Evolutionary conservation across 2,797 vertebrate genomes (phyloP), one percentile per base, ranked within the genome.

Genomic region (Triplophysa bombifrons): DNA sequence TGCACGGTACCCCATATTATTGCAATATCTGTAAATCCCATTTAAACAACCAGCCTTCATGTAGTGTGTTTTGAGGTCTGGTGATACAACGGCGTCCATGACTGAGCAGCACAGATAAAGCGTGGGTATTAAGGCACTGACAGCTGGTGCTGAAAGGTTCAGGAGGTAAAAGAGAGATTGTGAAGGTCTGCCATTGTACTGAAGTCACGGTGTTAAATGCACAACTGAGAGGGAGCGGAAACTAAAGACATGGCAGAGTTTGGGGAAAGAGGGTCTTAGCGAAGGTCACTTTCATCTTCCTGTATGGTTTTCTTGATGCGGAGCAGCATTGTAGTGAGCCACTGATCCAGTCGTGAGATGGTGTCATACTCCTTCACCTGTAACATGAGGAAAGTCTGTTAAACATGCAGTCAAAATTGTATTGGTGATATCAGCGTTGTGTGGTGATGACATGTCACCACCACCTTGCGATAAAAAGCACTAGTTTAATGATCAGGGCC

Each of bases 241-340:
- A 50, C 14, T 10, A 56, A 48, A 41, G 41, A 16, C 41, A 41
- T 13, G 12, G 9, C 6, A 19, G 13, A 12, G 14, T 19, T 5
- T 13, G 65, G 22, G 19, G 22, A 13, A 55, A 20, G 25, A 48
- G 12, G 34, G 19, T 19, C 1, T 92, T 95, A 98, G 85, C 96
- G 94, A 14, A 98, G 92, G 85, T 97, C 95, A 16, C 93, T 95
- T 86, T 96, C 95, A 0, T 97, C 96, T 0, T 95, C 96, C 84
- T 96, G 95, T 91, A 98, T 95, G 80, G 94, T 96, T 85, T 97
- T 98, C 93, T 98, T 98, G 87, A 97, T 94, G 67, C 96, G 95
- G 14, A 98, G 93, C 9, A 98, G 93, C 95, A 97, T 97, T 76
- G 96, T 96, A 80, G 97, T 98, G 68, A 98, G 94, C 97, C 97